Evolutionary conservation across 2,797 vertebrate species (phyloP), one percentile per base, ranked within the genome.

Genomic region (Neostethus bicornis): DNA sequence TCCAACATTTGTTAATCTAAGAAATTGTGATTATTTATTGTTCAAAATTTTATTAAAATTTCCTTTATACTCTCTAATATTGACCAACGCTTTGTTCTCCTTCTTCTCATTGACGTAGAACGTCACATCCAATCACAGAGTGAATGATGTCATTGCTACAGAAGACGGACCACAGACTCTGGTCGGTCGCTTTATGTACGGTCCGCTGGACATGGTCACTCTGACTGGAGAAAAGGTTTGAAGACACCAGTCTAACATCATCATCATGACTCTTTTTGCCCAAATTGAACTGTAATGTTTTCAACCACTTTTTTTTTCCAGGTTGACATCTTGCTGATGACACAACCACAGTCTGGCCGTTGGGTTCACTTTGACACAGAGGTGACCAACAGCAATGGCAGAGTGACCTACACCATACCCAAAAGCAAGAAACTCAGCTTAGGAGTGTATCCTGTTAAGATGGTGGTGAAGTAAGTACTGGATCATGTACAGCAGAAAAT

Each of bases 101-200:
- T 41, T 38, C 13, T 51, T 29, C 28, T 55, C 20, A 13, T 26
- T 1, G 45, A 16, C 26, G 17, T 66, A 99, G 97, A 99, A 99
- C 1, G 96, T 99, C 51, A 98, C 97, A 2, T 92, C 93, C 52
- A 99, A 99, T 87, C 97, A 99, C 89, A 88, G 97, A 77, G 96
- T 96, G 58, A 98, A 97, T 1, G 97, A 99, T 0, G 81, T 98
- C 69, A 96, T 99, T 32, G 92, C 94, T 1, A 95, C 94, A 0
- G 97, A 98, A 84, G 96, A 96, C 0, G 94, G 96, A 9, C 92
- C 91, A 4, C 97, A 99, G 85, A 91, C 91, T 3, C 87, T 99
- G 47, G 93, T 98, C 42, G 97, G 97, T 5, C 95, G 97, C 51
- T 99, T 99, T 80, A 99, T 99, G 97, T 99, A 98, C 1, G 97